Base-by-base conservation (phyloP, 2,113 vertebrate genomes). In the Centropus unirufus region DNA sequence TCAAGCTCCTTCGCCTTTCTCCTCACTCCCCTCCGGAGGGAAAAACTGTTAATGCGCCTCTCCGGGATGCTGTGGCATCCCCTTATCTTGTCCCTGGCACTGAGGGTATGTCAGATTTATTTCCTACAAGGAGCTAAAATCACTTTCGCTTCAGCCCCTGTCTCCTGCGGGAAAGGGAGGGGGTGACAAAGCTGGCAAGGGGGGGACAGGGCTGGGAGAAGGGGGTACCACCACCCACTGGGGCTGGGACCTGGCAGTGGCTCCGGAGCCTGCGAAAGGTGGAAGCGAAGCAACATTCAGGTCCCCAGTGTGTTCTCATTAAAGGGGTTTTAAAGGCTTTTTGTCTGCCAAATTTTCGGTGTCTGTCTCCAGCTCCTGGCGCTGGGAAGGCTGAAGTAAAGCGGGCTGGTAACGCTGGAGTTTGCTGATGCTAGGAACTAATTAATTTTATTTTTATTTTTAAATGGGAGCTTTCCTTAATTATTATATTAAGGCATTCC, bases 401-500 rank as follows among this genome's bases (percentile, higher is more conserved):
- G 57, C 34, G 20, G 30, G 67, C 46, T 58, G 88, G 26, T 42
- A 44, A 44, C 10, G 23, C 61, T 54, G 88, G 30, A 88, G 72
- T 86, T 77, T 70, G 59, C 64, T 81, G 88, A 67, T 36, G 73
- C 40, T 79, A 18, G 19, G 18, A 87, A 68, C 30, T 55, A 52
- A 66, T 54, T 61, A 19, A 3, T 69, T 62, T 23, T n/a, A 14
- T 20, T 36, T 36, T 9, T 78, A 12, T 55, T 17, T 34, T 36
- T 30, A 36, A 70, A 46, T 22, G 8, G 6, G 58, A 42, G 17
- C 16, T 74, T 70, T 70, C 44, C 66, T 69, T 92, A 85, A 83
- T 95, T 90, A 62, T 67, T 69, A 49, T 91, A 94, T 93, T 54
- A 86, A 88, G 88, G 30, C 23, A 68, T 90, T 91, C 59, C 42